Evolutionary conservation across 2,113 vertebrate genomes (phyloP).

Genomic region (Myiopsitta monachus): DNA sequence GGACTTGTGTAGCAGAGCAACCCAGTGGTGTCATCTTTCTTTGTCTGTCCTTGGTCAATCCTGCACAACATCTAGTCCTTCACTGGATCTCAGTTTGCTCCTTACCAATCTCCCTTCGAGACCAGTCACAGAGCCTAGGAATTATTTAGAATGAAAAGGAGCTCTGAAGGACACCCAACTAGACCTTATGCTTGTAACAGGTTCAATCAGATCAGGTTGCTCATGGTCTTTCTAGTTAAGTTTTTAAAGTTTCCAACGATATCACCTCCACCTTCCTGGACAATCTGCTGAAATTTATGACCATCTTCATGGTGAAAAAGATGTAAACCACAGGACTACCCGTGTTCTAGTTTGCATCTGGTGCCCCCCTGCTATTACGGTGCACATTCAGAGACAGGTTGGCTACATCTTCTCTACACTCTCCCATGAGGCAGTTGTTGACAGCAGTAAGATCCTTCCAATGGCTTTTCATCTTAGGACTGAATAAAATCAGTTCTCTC

Average conservation of each 20-base stretch:
- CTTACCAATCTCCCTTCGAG: background rate
- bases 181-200: background rate
- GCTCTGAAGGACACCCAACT: accelerated
- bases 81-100: background rate
- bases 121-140: background rate
- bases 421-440: background rate
- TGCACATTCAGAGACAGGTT: background rate
- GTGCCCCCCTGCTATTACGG: background rate
- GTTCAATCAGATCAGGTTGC: background rate
- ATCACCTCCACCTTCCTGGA: background rate
- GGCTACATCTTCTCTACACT: background rate
- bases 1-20: background rate
- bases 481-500: background rate
- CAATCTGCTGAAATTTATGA: background rate
- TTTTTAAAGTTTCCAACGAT: background rate
- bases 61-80: background rate
- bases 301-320: background rate
- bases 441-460: background rate
- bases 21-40: background rate
- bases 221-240: background rate
- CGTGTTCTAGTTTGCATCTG: background rate
- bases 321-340: background rate
- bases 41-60: background rate
- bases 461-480: background rate
- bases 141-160: background rate